Evolutionary conservation across 2,888 invertebrate genomes (phyloP).

Genomic region (Melieria omissa): DNA sequence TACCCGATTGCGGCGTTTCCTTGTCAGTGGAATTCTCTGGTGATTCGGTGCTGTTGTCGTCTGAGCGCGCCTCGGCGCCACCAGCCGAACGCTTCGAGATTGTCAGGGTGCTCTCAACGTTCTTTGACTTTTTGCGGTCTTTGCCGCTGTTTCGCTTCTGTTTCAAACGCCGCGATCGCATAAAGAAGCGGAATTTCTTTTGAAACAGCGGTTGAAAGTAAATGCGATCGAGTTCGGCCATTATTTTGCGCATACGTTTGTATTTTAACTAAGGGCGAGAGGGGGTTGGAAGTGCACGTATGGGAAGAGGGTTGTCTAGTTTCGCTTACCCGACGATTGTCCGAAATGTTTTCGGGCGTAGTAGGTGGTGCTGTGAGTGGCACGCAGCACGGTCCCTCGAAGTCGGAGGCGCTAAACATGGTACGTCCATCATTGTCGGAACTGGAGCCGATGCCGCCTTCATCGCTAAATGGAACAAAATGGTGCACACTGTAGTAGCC

Average conservation of each 20-base stretch:
- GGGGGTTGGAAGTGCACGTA: neutral
- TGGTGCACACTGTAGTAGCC: neutral
- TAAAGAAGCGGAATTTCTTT: slow-evolving; percentile 40
- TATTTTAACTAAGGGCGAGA: slow-evolving; percentile 52
- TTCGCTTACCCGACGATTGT: slow-evolving; percentile 18
- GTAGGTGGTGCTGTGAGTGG: slow-evolving; percentile 75
- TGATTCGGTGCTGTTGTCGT: neutral
- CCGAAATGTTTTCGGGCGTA: slow-evolving; percentile 70
- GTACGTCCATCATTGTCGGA: slow-evolving; percentile 73
- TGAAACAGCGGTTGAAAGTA: slow-evolving; percentile 60
- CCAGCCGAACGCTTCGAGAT: neutral
- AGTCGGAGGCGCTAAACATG: slow-evolving; percentile 58
- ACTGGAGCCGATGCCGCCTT: slow-evolving; percentile 81
- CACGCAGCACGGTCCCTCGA: slow-evolving; percentile 66
- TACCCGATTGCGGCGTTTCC: too few species aligned
- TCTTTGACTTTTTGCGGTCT: neutral
- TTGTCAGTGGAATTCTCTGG: too few species aligned
- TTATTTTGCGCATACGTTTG: slow-evolving; percentile 57
- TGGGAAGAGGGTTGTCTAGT: neutral
- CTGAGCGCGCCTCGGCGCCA: neutral
- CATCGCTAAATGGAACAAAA: slow-evolving; percentile 71
- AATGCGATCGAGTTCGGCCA: slow-evolving; percentile 60
- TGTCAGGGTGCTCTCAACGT: neutral
- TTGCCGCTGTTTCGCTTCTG: slow-evolving; percentile 4
- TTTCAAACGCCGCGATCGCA: slow-evolving; percentile 34